Base-by-base conservation (phyloP, 2,888 invertebrate species). In the Lasioglossum oenotherae region DNA sequence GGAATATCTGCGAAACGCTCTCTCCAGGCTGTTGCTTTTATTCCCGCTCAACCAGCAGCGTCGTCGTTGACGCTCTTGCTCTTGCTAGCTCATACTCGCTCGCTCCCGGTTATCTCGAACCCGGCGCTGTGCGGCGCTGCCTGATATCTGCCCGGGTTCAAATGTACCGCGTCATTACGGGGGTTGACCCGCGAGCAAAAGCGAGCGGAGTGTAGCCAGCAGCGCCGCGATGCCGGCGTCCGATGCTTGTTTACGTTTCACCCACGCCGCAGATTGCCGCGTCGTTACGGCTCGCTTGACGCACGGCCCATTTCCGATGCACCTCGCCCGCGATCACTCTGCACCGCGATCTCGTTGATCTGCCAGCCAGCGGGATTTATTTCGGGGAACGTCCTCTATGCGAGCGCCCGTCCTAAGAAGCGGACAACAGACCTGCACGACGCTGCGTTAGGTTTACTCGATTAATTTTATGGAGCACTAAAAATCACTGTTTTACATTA, bases 1-100 rank as follows among this genome's bases (percentile, higher is more conserved):
- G 88, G 86, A 90, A 91, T 91, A 88, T 92, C 88, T 84, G 86
- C 78, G 84, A 88, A 91, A 86, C 84, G 85, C 79, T 88, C 78
- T 72, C 82, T 57, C 81, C 82, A 79, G 77, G 76, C 80, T 74
- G 75, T 77, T 86, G 87, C 88, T 89, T 91, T 88, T 89, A 91
- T 90, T 90, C 88, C 31, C 14, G 75, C 74, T 74, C 73, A 78
- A 44, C 72, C 27, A 49, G 71, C 78, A 31, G 35, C 80, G 81
- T 72, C 84, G 78, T 60, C 80, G 81, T 64, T 83, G 78, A 71
- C 72, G 27, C 67, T 73, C 81, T 4, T 35, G 31, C 67, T 67
- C 23, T 57, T 57, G 57, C 57, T n/a, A 8, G n/a, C 57, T 57
- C n/a, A 57, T 10, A 19, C 67, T 38, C 67, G 35, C 67, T 67